phyloP scores from a whole-genome alignment of 2,888 invertebrate species.

The Pristionchus exspectatus region DNA sequence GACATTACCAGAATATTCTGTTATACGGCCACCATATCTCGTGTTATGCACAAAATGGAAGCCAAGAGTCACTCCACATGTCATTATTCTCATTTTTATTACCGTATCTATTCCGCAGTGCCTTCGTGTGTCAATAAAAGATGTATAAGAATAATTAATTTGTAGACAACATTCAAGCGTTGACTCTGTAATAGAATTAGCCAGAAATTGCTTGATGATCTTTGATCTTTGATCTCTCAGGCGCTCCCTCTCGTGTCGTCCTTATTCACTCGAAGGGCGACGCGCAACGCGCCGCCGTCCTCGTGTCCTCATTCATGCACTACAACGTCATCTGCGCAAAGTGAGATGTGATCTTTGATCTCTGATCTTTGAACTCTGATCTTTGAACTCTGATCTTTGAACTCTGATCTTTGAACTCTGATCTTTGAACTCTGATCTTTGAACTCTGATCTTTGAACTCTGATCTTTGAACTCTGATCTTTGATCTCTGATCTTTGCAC shows the following conservation, averaged over 20 bases:
- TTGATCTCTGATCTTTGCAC: background rate
- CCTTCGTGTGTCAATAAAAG: too few species aligned
- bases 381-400: background rate
- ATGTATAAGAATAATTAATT: too few species aligned
- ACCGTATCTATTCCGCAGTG: too few species aligned
- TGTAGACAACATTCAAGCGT: too few species aligned
- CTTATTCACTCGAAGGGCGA: slow-evolving; percentile 84
- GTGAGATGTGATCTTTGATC: slow-evolving; percentile 64
- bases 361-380: background rate
- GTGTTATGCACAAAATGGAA: too few species aligned
- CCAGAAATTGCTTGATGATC: background rate
- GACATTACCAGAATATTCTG: background rate
- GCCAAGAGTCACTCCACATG: too few species aligned
- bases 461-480: slow-evolving; percentile 10
- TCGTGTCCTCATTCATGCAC: slow-evolving; percentile 94
- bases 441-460: slow-evolving; percentile 23
- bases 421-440: too few species aligned
- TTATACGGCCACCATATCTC: background rate
- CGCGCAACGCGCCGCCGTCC: slow-evolving; percentile 89
- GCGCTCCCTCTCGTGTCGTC: slow-evolving; percentile 15
- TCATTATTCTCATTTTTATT: background rate
- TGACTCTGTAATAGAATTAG: background rate
- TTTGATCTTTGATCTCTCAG: background rate
- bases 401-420: too few species aligned
- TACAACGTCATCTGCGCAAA: slow-evolving; percentile 92